Conservation (phyloP, 2,888 invertebrate species). For the Agonopterix subpropinquella region DNA sequence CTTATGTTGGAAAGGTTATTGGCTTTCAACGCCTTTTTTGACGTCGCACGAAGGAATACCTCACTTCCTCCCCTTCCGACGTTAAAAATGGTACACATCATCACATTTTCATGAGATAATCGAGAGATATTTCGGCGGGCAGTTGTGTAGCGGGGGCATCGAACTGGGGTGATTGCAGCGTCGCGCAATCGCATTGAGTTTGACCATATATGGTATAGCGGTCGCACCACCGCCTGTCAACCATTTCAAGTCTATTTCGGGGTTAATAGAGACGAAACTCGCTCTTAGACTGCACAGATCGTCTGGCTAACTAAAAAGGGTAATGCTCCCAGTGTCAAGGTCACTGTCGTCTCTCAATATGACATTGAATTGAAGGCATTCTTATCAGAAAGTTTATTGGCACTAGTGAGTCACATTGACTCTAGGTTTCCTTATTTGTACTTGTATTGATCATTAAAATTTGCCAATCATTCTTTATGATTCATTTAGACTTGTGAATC, state of each 20-base stretch:
- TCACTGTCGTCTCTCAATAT: conserved; percentile 14
- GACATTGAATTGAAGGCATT: conserved; percentile 3
- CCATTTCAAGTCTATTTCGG: conserved; percentile 50
- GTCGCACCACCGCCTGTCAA: conserved; percentile 43
- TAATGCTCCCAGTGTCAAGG: conserved; percentile 60
- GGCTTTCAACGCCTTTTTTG: conserved; percentile 66
- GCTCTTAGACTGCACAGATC: background rate
- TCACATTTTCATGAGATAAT: conserved; percentile 15
- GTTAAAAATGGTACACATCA: conserved; percentile 13
- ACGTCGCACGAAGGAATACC: conserved; percentile 21
- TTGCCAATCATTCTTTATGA: too few relatives aligned
- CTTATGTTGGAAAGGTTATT: conserved; percentile 59
- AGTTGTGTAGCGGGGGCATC: conserved; percentile 45
- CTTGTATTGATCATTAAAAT: too few relatives aligned
- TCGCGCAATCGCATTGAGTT: conserved; percentile 68
- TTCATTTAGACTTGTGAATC: too few relatives aligned
- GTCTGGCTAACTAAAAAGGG: conserved; percentile 16
- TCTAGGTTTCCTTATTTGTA: background rate
- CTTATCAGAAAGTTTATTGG: conserved; percentile 13
- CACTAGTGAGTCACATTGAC: conserved; percentile 4
- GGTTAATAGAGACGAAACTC: conserved; percentile 28
- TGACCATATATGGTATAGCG: conserved; percentile 70
- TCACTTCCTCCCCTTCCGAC: conserved; percentile 8
- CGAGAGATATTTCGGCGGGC: conserved; percentile 10
- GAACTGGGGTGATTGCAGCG: conserved; percentile 61